Evolutionary conservation across 1,140 invertebrate genomes (phyloP).

Genomic region (Cyclina sinensis): DNA sequence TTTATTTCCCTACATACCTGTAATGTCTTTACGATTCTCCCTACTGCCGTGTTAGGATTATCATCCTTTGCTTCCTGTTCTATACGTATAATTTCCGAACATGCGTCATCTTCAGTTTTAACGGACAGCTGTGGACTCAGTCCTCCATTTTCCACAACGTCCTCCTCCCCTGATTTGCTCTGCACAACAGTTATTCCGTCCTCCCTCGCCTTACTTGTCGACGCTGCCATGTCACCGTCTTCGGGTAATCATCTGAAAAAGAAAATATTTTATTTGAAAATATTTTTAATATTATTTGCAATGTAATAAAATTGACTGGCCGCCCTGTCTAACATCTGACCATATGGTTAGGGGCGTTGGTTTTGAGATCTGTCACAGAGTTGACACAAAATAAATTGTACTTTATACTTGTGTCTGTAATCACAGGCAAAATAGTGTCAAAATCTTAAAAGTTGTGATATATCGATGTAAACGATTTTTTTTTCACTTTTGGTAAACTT

Average conservation of each 20-base stretch:
- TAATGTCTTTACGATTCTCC: conserved; percentile 82
- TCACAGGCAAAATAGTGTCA: too few species aligned
- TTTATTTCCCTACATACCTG: conserved; percentile 82
- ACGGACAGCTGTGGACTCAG: conserved; percentile 81
- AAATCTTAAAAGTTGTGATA: too few species aligned
- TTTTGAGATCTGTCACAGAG: too few species aligned
- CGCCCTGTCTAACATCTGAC: too few species aligned
- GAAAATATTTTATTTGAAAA: too few species aligned
- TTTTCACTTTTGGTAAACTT: too few species aligned
- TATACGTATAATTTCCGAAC: conserved; percentile 84
- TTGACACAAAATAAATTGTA: too few species aligned
- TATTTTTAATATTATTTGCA: too few species aligned
- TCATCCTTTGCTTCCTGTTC: conserved; percentile 78
- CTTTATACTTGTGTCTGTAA: too few species aligned
- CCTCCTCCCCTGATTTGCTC: conserved; percentile 76
- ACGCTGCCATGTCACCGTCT: background rate
- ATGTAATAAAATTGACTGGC: too few species aligned
- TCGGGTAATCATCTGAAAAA: conserved; percentile 9
- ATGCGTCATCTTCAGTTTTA: conserved; percentile 81
- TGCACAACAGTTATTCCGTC: background rate
- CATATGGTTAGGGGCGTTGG: too few species aligned
- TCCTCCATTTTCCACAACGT: conserved; percentile 84
- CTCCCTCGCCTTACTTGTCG: background rate
- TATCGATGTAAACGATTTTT: too few species aligned
- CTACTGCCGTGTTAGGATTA: conserved; percentile 75